Evolutionary conservation across 2,888 invertebrate genomes (phyloP).

Genomic region (Heliconius ismenius): DNA sequence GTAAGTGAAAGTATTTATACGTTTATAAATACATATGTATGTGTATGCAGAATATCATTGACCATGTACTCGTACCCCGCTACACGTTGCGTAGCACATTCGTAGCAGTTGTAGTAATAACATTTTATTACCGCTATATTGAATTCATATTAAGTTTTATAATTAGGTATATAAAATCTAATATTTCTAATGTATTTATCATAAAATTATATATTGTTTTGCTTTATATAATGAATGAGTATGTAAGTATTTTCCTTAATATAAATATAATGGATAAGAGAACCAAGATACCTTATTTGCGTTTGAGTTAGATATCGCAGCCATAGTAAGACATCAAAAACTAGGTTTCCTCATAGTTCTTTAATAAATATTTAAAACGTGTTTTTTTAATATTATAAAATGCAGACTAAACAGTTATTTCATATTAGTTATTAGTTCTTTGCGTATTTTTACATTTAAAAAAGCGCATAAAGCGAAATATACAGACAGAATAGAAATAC

Average conservation of each 20-base stretch:
- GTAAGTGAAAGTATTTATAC: too few relatives aligned
- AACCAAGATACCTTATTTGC: too few relatives aligned
- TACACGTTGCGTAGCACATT: slow-evolving; percentile 21
- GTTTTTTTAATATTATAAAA: too few relatives aligned
- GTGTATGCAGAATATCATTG: not conserved
- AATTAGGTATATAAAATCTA: not conserved
- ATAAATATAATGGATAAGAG: too few relatives aligned
- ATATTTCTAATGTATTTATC: not conserved
- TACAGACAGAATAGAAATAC: not conserved
- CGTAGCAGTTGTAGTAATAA: slow-evolving; percentile 13
- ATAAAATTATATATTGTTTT: not conserved
- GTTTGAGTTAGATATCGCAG: too few relatives aligned
- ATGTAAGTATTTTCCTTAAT: too few relatives aligned
- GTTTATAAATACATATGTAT: not conserved
- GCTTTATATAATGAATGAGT: too few relatives aligned
- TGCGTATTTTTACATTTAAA: not conserved
- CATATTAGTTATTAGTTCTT: not conserved
- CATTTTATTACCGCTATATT: not conserved
- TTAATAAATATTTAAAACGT: too few relatives aligned
- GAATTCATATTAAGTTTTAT: not conserved
- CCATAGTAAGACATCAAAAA: too few relatives aligned
- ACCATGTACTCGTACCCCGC: not conserved
- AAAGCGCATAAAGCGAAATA: not conserved
- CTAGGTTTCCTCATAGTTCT: too few relatives aligned
- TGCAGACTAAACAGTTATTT: not conserved